Evolutionary conservation across 2,113 vertebrate genomes (phyloP).

Genomic region (Oreotrochilus melanogaster): DNA sequence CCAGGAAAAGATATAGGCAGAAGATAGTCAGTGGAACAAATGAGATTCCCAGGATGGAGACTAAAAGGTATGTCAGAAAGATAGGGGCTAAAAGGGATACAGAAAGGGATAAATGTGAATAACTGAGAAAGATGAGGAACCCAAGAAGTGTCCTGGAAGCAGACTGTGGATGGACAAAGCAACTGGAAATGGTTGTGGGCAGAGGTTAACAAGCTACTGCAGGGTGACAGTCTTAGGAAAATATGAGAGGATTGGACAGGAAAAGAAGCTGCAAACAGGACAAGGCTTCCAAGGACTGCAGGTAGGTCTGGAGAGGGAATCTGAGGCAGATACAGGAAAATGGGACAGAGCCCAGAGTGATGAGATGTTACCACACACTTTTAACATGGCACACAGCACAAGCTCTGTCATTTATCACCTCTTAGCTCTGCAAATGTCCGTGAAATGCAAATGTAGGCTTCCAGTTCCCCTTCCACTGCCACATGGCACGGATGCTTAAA

Average conservation of each 20-base stretch:
- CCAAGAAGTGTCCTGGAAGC: neutral
- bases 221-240: neutral
- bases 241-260: neutral
- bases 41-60: neutral
- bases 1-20: neutral
- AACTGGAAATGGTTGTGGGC: neutral
- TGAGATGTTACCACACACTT: neutral
- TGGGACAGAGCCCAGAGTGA: neutral
- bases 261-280: neutral
- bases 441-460: neutral
- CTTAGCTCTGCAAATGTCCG: neutral
- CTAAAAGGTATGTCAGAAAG: neutral
- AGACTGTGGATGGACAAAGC: neutral
- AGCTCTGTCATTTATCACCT: neutral
- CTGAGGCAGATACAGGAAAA: neutral
- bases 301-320: neutral
- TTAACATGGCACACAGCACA: neutral
- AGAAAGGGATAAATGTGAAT: too few species aligned
- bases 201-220: neutral
- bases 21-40: neutral
- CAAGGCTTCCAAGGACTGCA: neutral
- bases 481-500: too few species aligned
- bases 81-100: too few species aligned
- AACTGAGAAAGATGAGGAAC: neutral
- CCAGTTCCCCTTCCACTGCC: neutral